Evolutionary conservation across 2,113 vertebrate species (phyloP).

Genomic region (Dicaeum eximium): DNA sequence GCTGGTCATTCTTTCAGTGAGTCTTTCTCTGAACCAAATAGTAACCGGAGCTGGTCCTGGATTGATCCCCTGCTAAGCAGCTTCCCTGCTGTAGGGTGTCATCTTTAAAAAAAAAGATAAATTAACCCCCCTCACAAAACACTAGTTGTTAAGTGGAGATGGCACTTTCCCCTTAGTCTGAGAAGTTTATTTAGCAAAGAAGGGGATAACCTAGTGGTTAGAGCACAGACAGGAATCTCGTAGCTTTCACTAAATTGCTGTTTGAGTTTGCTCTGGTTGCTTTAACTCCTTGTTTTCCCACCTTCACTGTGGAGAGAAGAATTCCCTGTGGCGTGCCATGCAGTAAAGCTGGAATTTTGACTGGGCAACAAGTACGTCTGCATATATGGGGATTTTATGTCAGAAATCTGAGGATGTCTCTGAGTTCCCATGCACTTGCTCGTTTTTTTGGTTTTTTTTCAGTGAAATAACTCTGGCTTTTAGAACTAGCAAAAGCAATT

Average conservation of each 20-base stretch:
- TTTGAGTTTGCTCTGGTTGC: not conserved
- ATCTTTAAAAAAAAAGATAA: not conserved
- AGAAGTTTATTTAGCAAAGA: not conserved
- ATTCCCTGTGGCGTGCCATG: not conserved
- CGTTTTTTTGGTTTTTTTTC: not conserved
- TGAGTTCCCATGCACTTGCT: not conserved
- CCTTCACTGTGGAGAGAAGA: not conserved
- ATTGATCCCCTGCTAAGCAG: not conserved
- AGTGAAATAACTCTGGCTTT: slow-evolving; percentile 16
- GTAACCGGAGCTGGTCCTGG: not conserved
- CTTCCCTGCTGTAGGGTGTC: not conserved
- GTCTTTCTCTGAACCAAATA: not conserved
- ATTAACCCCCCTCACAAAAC: not conserved
- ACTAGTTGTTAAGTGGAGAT: not conserved
- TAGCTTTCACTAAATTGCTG: not conserved
- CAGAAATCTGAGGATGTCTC: not conserved
- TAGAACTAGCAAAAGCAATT: slow-evolving; percentile 34
- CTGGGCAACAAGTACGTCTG: not conserved
- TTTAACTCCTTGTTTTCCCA: slow-evolving; percentile 23
- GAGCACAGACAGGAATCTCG: slow-evolving; percentile 2
- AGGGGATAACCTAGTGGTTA: slow-evolving; percentile 10
- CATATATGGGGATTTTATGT: not conserved
- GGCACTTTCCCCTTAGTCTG: not conserved
- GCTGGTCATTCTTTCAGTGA: not conserved
- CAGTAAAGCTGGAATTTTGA: not conserved